These are phyloP conservation scores for Myiothlypis chrysogaster DNA, from an alignment of 2,797 vertebrate genomes.

Conservation along the genomic window DNA sequence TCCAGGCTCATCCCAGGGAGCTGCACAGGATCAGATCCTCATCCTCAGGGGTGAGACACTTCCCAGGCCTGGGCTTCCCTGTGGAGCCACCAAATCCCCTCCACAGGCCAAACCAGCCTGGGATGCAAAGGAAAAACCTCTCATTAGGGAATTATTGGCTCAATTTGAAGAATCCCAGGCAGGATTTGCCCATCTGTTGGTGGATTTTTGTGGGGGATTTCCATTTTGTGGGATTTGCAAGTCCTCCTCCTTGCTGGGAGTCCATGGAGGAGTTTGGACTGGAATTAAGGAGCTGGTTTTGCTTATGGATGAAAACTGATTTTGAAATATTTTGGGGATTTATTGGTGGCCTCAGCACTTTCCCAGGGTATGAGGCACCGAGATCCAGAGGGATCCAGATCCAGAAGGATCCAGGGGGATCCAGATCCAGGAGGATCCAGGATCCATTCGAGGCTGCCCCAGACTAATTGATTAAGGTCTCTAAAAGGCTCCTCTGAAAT, in stretches of 20 bases:
- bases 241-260: not conserved
- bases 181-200: not conserved
- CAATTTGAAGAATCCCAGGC: not conserved
- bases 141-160: not conserved
- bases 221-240: not conserved
- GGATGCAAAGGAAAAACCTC: not conserved
- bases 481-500: not conserved
- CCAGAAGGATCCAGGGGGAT: not conserved
- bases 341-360: fast-evolving
- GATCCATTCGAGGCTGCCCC: not conserved
- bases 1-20: not conserved
- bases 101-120: not conserved
- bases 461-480: not conserved
- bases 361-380: fast-evolving
- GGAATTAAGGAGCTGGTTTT: not conserved
- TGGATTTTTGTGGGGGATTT: not conserved
- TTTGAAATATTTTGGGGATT: not conserved
- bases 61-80: not conserved
- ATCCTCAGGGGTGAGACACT: not conserved
- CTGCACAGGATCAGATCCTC: fast-evolving
- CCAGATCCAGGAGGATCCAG: fast-evolving
- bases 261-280: not conserved
- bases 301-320: not conserved
- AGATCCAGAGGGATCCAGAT: not conserved
- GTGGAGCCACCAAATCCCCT: not conserved